These are phyloP conservation scores for Tretioscincus oriximinensis DNA, from an alignment of 2,113 vertebrate species.

Conservation along the genomic window DNA sequence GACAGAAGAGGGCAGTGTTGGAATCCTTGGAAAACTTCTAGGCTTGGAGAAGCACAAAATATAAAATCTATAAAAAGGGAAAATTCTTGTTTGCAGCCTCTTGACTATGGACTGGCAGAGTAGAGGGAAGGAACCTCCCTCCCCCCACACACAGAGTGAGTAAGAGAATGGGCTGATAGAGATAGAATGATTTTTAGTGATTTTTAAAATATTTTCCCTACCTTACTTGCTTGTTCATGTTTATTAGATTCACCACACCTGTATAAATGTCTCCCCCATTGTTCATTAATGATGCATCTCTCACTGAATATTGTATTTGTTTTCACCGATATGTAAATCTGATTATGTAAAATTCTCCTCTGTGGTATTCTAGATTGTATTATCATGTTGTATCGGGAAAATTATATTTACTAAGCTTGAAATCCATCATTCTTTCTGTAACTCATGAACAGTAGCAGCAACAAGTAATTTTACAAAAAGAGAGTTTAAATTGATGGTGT, in stretches of 20 bases:
- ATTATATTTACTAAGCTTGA: neutral
- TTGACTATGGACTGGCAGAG: too few species aligned
- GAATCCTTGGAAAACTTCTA: neutral
- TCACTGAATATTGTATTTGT: neutral
- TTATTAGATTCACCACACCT: conserved; percentile 35
- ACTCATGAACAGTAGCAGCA: neutral
- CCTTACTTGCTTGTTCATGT: conserved; percentile 31
- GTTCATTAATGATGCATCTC: neutral
- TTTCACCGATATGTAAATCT: neutral
- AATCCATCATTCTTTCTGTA: neutral
- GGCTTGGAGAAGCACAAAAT: neutral
- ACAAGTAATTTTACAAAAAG: neutral
- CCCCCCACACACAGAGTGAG: too few species aligned
- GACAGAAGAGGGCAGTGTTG: neutral
- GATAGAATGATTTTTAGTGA: too few species aligned
- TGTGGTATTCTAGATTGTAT: neutral
- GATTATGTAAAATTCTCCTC: neutral
- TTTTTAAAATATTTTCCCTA: conserved; percentile 28
- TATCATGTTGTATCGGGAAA: neutral
- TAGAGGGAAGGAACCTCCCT: too few species aligned
- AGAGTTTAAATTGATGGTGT: neutral
- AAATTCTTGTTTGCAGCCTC: too few species aligned
- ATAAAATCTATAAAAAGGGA: neutral
- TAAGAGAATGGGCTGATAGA: too few species aligned
- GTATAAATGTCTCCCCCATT: neutral